Conservation (phyloP, 2,113 vertebrate species). For the Semicossyphus pulcher region DNA sequence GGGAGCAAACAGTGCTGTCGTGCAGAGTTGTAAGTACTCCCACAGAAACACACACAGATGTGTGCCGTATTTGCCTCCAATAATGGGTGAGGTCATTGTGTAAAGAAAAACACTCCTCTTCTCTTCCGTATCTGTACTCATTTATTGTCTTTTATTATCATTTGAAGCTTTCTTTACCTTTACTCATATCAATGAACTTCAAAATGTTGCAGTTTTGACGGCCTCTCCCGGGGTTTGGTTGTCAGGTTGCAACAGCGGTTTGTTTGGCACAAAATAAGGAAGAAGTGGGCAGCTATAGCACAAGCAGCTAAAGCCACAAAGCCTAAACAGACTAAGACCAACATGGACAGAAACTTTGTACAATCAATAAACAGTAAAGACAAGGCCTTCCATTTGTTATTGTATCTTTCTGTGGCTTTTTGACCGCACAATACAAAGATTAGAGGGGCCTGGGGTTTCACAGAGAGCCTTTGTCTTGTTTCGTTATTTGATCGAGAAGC, state of each 20-base stretch:
- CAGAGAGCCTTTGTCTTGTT: constrained; percentile 32
- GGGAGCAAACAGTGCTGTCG: constrained; percentile 53
- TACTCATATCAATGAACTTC: not conserved
- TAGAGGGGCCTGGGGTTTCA: constrained; percentile 25
- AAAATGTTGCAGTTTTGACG: no score
- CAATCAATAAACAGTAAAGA: no score
- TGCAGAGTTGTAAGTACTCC: constrained; percentile 19
- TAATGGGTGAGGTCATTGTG: constrained; percentile 41
- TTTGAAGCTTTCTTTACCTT: not conserved
- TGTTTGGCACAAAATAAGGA: constrained; percentile 13
- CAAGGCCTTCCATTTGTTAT: constrained; percentile 1
- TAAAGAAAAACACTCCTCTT: constrained; percentile 25
- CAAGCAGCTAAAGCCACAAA: not conserved
- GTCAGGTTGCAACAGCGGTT: not conserved
- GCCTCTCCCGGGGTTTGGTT: no score
- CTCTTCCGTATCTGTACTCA: not conserved
- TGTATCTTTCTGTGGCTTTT: not conserved
- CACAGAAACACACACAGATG: not conserved
- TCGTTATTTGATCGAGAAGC: constrained; percentile 32
- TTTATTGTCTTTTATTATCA: not conserved
- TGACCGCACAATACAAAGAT: constrained; percentile 34
- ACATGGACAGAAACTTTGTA: no score
- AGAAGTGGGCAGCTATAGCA: constrained; percentile 19
- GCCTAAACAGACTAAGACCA: no score
- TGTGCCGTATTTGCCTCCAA: not conserved